Evolutionary conservation across 2,888 invertebrate genomes (phyloP), one percentile per base, ranked within the genome.

Genomic region (Dioctria rufipes): DNA sequence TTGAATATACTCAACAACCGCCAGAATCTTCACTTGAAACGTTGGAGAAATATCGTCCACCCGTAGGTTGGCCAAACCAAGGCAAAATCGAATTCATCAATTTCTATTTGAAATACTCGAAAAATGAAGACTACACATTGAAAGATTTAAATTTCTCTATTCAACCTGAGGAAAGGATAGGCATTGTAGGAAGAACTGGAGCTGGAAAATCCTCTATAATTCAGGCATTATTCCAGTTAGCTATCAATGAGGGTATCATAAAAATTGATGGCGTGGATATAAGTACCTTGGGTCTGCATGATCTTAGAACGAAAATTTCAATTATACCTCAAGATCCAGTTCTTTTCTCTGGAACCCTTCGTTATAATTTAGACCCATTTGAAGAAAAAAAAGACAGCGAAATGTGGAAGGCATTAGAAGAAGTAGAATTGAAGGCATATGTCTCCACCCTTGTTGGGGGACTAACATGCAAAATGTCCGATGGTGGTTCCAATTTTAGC

Each of bases 311-410:
- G 78, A 94, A 93, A 85, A 94, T 98, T 80, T 94, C 97, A 0
- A 97, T 98, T 82, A 98, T 98, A 86, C 98, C 98, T 0, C 98
- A 98, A 90, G 96, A 96, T 86, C 96, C 97, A 0, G 93, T 96
- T 40, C 88, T 97, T 39, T 97, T 97, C 87, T 94, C 95, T 0
- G 95, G 95, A 6, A 93, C 94, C n/a, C 88, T 97, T 61, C 91
- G 97, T 5, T 93, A 94, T 86, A 97, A 97, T 88, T 90, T 97
- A 86, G 96, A 96, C 90, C 96, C 96, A 0, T 94, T 96, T 86
- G 91, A 93, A 80, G 92, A 93, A 86, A 92, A 92, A 83, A 90
- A 91, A 0, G 96, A 96, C 85, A 92, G 91, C 0, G 91, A 92
- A 39, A 91, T 97, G 82, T 96, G 96, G 96, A 90, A 91, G 82